Conservation (phyloP, 2,888 invertebrate species). For the Apamea sordens region DNA sequence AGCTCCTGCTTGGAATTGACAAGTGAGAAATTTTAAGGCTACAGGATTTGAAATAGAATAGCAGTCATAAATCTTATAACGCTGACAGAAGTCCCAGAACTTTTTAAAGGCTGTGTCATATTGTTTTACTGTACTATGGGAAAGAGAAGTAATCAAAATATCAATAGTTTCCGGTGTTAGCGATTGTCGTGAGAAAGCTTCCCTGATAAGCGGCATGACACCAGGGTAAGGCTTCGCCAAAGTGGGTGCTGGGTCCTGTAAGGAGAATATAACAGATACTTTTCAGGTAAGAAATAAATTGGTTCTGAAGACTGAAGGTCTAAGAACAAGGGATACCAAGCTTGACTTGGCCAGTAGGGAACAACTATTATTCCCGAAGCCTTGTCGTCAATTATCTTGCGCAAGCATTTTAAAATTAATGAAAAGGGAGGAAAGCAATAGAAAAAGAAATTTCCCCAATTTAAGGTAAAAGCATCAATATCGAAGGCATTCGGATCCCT, state of each 20-base stretch:
- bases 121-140: too few relatives aligned
- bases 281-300: slow-evolving; percentile 1
- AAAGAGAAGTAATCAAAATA: too few relatives aligned
- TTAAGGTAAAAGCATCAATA: too few relatives aligned
- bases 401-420: background rate
- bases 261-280: background rate
- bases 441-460: background rate
- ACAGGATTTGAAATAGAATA: background rate
- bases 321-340: too few relatives aligned
- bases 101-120: too few relatives aligned
- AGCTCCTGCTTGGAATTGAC: background rate
- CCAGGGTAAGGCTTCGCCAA: background rate
- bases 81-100: too few relatives aligned
- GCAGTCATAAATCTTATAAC: background rate
- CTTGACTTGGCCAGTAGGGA: too few relatives aligned
- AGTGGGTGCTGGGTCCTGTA: background rate
- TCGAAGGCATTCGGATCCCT: too few relatives aligned
- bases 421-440: background rate
- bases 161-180: background rate
- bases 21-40: background rate
- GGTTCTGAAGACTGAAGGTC: background rate
- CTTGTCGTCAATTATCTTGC: background rate
- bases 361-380: too few relatives aligned
- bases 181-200: background rate
- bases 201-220: slow-evolving; percentile 4